phyloP scores from a whole-genome alignment of 2,888 invertebrate genomes.

The Tachystola acroxantha region DNA sequence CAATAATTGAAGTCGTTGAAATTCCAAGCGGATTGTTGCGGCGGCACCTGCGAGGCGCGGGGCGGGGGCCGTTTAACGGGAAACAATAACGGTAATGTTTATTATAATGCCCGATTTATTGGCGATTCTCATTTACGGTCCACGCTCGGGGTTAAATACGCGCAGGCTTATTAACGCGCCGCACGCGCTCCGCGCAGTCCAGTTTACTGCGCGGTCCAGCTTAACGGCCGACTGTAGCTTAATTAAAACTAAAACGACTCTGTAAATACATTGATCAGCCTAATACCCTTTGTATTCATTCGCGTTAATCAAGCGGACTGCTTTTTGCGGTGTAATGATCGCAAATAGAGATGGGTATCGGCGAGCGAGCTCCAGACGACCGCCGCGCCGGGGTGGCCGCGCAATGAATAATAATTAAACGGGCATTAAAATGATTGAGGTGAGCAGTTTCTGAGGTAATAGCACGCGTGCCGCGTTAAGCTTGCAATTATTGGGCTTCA shows the following conservation, averaged over 20 bases:
- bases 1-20: conserved; percentile 76
- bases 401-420: conserved; percentile 58
- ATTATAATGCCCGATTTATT: conserved; percentile 75
- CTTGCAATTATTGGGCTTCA: conserved; percentile 57
- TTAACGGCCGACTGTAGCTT: conserved; percentile 56
- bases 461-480: conserved; percentile 49
- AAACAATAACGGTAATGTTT: conserved; percentile 73
- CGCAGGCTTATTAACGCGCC: conserved; percentile 57
- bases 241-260: conserved; percentile 71
- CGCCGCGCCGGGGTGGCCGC: conserved; percentile 20
- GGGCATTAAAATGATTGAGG: conserved; percentile 56
- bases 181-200: conserved; percentile 40
- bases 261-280: conserved; percentile 55
- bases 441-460: conserved; percentile 46
- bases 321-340: conserved; percentile 38
- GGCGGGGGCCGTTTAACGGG: conserved; percentile 44
- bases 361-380: conserved; percentile 30
- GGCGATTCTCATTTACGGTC: conserved; percentile 67
- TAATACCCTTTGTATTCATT: conserved; percentile 41
- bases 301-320: conserved; percentile 36
- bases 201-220: conserved; percentile 57
- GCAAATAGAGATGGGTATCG: conserved; percentile 34
- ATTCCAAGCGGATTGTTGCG: conserved; percentile 70
- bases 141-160: conserved; percentile 49
- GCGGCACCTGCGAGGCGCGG: conserved; percentile 48